phyloP scores from a whole-genome alignment of 2,888 invertebrate species.

The Drosophila austrosaltans region DNA sequence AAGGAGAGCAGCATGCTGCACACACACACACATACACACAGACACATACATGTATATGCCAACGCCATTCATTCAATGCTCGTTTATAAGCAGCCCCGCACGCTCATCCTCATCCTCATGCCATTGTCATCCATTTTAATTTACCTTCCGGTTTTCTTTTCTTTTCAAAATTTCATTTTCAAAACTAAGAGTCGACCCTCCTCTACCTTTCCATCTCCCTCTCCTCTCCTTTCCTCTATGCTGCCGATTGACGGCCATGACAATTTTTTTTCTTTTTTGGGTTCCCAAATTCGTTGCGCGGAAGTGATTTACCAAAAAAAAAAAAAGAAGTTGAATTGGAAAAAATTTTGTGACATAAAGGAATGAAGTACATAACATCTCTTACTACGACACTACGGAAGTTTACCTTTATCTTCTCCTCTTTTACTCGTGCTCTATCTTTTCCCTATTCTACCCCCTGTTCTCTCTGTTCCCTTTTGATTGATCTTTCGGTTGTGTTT shows the following conservation, averaged over 20 bases:
- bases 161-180: conserved; percentile 44
- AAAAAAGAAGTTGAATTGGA: neutral
- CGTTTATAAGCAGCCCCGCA: conserved; percentile 60
- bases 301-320: conserved; percentile 73
- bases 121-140: conserved; percentile 78
- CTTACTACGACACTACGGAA: conserved; percentile 45
- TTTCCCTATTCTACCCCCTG: neutral
- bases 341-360: conserved; percentile 37
- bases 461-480: conserved; percentile 25
- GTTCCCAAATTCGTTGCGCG: conserved; percentile 67
- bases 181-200: conserved; percentile 22
- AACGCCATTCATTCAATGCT: conserved; percentile 68
- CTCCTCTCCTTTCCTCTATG: neutral
- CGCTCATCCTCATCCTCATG: conserved; percentile 40
- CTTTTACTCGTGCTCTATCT: conserved; percentile 44
- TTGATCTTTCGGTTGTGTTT: conserved; percentile 64
- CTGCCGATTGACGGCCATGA: conserved; percentile 74
- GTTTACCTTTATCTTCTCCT: conserved; percentile 53
- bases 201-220: conserved; percentile 6
- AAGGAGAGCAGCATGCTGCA: conserved; percentile 12
- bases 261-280: conserved; percentile 59
- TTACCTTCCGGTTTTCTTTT: conserved; percentile 73
- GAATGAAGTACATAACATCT: neutral
- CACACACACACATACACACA: conserved; percentile 31
- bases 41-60: conserved; percentile 29